Evolutionary conservation across 2,888 invertebrate genomes (phyloP).

Genomic region (Sarcophaga rosellei): DNA sequence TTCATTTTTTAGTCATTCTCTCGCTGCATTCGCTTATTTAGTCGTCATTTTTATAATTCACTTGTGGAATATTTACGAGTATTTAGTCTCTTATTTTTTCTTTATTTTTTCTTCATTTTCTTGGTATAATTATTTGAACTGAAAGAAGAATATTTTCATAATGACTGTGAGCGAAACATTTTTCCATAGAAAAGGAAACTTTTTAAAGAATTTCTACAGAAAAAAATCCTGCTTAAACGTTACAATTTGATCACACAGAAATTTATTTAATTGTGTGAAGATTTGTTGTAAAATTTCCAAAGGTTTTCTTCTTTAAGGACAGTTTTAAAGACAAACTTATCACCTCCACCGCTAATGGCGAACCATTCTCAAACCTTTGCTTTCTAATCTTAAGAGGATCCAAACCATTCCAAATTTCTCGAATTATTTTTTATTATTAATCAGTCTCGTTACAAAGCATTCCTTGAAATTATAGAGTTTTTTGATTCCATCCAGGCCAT

Average conservation of each 20-base stretch:
- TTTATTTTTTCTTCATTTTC: too few species aligned
- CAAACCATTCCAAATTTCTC: too few species aligned
- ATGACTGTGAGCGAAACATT: background rate
- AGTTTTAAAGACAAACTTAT: too few species aligned
- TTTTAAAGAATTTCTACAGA: background rate
- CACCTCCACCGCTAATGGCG: too few species aligned
- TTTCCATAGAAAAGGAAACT: background rate
- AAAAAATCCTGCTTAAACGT: background rate
- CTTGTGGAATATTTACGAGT: background rate
- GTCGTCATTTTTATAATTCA: background rate
- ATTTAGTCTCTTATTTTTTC: background rate
- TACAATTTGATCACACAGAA: too few species aligned
- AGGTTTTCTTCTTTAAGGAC: too few species aligned
- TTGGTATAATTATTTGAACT: background rate
- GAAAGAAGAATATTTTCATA: background rate
- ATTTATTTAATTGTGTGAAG: background rate
- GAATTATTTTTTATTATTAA: too few species aligned
- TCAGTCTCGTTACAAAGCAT: too few species aligned
- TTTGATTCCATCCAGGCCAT: too few species aligned
- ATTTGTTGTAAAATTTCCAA: background rate
- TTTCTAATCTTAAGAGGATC: too few species aligned
- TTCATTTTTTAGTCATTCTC: background rate
- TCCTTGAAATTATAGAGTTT: too few species aligned
- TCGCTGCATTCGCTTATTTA: background rate
- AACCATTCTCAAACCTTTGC: too few species aligned